These are phyloP conservation scores for Muscina levida DNA, from an alignment of 2,888 invertebrate species.

Conservation along the genomic window DNA sequence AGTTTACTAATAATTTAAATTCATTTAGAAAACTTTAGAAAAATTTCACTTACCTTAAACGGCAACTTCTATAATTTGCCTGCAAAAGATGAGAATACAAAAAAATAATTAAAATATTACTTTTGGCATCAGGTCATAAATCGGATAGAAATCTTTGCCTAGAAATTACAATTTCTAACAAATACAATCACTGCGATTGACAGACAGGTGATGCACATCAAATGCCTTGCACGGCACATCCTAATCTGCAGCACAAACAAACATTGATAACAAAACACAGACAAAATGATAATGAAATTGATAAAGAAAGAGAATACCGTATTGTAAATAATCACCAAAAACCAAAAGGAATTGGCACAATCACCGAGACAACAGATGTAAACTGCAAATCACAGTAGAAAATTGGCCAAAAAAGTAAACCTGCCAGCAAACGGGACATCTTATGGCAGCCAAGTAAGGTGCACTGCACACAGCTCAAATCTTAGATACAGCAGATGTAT, in stretches of 20 bases:
- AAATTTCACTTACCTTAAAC: too few relatives aligned
- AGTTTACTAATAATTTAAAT: too few relatives aligned
- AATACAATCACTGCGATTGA: background rate
- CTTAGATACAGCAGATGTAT: slow-evolving; percentile 54
- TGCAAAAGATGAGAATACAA: too few relatives aligned
- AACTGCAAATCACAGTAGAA: slow-evolving; percentile 27
- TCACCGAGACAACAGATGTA: slow-evolving; percentile 21
- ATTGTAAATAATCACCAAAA: slow-evolving; percentile 18
- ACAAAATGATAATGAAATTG: slow-evolving; percentile 25
- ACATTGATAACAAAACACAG: background rate
- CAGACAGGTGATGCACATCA: slow-evolving; percentile 29
- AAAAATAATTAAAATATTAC: background rate
- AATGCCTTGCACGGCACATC: background rate
- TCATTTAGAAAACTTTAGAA: too few relatives aligned
- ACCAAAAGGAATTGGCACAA: slow-evolving; percentile 28
- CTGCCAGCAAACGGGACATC: background rate
- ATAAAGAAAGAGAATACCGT: background rate
- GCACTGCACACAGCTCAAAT: slow-evolving; percentile 29
- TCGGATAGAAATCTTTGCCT: background rate
- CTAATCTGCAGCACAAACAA: background rate
- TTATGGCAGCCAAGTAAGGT: slow-evolving; percentile 39
- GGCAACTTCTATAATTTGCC: too few relatives aligned
- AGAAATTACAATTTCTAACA: background rate
- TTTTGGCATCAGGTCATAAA: background rate
- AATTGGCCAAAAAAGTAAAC: slow-evolving; percentile 26